Evolutionary conservation across 2,797 vertebrate genomes (phyloP).

Genomic region (Arctocebus calabarensis): DNA sequence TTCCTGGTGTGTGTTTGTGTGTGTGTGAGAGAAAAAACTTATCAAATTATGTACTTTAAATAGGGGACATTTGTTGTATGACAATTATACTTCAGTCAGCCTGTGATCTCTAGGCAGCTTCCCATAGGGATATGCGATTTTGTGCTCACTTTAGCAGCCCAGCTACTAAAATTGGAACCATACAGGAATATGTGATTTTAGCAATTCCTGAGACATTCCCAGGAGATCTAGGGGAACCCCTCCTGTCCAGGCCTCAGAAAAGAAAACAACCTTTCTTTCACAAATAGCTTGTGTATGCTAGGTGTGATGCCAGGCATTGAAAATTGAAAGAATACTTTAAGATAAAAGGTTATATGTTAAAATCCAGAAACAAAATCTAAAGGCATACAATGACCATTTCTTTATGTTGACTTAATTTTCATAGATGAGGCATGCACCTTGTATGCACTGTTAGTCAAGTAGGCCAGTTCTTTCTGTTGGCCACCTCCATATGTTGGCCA

Average conservation of each 20-base stretch:
- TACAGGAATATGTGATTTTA: neutral
- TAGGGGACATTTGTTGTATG: neutral
- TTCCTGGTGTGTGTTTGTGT: neutral
- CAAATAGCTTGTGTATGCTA: neutral
- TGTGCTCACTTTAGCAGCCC: too few species aligned
- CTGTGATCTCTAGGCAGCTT: neutral
- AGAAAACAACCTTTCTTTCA: neutral
- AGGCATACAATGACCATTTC: too few species aligned
- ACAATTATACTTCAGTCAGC: neutral
- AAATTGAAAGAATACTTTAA: neutral
- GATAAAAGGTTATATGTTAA: neutral
- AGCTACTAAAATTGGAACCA: too few species aligned
- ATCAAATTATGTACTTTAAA: neutral
- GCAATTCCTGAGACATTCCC: neutral
- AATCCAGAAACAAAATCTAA: constrained; percentile 24
- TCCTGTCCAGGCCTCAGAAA: neutral
- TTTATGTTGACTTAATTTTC: too few species aligned
- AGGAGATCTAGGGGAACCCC: neutral
- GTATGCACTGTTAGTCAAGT: too few species aligned
- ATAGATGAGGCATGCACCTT: too few species aligned
- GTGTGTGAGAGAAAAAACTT: neutral
- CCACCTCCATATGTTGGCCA: too few species aligned
- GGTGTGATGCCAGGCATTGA: neutral
- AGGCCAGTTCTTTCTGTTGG: too few species aligned
- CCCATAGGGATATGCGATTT: neutral